Evolutionary conservation across 2,797 vertebrate species (phyloP).

Genomic region (Podargus strigoides): DNA sequence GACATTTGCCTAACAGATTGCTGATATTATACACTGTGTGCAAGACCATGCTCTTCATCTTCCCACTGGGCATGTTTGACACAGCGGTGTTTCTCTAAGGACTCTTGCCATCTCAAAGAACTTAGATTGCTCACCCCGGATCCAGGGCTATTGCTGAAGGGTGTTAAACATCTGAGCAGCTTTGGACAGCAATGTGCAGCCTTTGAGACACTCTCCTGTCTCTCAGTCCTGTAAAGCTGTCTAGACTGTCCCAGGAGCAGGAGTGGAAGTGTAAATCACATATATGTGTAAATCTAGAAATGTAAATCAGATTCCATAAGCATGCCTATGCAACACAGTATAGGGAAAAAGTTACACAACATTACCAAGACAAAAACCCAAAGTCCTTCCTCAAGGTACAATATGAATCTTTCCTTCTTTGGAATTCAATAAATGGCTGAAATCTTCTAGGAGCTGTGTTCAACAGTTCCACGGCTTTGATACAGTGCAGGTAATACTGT

Average conservation of each 20-base stretch:
- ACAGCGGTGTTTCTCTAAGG: not conserved
- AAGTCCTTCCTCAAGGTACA: not conserved
- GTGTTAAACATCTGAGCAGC: not conserved
- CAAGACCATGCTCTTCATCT: not conserved
- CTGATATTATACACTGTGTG: not conserved
- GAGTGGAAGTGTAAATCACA: conserved; percentile 36
- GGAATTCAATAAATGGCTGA: not conserved
- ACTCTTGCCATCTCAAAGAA: not conserved
- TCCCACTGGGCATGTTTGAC: not conserved
- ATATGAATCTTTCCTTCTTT: not conserved
- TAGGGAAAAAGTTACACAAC: not conserved
- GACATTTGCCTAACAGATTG: not conserved
- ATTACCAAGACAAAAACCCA: not conserved
- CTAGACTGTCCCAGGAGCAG: conserved; percentile 27
- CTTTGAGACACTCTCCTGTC: not conserved
- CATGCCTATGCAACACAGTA: not conserved
- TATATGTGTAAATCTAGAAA: not conserved
- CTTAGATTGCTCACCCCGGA: not conserved
- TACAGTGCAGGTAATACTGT: not conserved
- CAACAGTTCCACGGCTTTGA: not conserved
- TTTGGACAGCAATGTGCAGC: not conserved
- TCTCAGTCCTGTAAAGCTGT: conserved; percentile 10
- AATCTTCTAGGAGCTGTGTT: not conserved
- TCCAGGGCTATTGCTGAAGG: not conserved
- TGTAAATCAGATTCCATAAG: conserved; percentile 25